Evolutionary conservation across 2,888 invertebrate genomes (phyloP).

Genomic region (Epistrophe grossulariae): DNA sequence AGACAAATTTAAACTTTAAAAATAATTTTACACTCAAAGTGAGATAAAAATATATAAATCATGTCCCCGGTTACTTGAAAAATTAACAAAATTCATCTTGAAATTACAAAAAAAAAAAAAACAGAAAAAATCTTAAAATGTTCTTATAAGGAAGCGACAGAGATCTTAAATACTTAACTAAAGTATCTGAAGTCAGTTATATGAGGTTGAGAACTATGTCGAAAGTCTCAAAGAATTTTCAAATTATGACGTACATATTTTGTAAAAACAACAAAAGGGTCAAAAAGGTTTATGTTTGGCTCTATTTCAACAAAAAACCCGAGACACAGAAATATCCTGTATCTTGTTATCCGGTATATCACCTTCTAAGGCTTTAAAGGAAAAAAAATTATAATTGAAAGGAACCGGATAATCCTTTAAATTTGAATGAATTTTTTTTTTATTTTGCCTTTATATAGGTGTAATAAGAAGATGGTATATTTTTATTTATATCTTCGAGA

Average conservation of each 20-base stretch:
- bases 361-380: neutral
- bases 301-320: neutral
- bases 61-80: neutral
- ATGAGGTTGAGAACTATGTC: neutral
- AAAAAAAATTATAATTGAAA: neutral
- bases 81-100: neutral
- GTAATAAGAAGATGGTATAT: too few species aligned
- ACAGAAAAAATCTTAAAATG: neutral
- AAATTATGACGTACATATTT: neutral
- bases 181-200: neutral
- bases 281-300: neutral
- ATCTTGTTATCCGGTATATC: neutral
- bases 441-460: too few species aligned
- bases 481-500: too few species aligned
- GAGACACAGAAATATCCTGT: neutral
- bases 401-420: conserved; percentile 1
- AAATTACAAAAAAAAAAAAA: neutral
- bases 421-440: neutral
- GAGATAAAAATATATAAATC: neutral
- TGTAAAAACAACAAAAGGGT: neutral
- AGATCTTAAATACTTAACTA: neutral
- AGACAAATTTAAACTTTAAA: conserved; percentile 1
- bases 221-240: neutral
- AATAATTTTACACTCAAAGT: neutral
- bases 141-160: neutral